phyloP scores from a whole-genome alignment of 2,113 vertebrate genomes.

The Thomomys bottae region DNA sequence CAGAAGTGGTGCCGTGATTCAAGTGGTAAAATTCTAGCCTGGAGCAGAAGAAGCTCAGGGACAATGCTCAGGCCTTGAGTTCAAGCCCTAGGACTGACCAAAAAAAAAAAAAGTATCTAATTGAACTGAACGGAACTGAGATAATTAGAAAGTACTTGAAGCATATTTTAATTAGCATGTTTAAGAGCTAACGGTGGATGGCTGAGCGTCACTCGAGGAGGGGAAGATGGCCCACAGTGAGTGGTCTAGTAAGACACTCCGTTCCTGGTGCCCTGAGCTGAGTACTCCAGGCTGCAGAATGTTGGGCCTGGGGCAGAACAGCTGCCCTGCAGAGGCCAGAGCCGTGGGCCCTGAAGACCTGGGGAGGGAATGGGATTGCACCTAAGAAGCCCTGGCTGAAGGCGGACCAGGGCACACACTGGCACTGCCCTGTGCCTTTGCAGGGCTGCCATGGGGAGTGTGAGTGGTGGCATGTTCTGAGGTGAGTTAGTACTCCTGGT shows the following conservation, averaged over 20 bases:
- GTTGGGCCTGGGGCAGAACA: fast-evolving
- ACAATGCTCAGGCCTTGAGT: too few species aligned
- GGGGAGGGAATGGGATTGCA: background rate
- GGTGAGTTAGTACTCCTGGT: too few species aligned
- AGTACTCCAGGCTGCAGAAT: background rate
- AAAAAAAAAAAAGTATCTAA: background rate
- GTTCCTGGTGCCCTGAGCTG: background rate
- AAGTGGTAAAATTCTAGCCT: too few species aligned
- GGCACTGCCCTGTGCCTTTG: background rate
- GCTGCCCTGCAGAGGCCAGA: background rate
- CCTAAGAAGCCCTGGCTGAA: background rate
- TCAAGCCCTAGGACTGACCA: too few species aligned
- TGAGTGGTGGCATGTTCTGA: fast-evolving
- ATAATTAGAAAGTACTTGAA: background rate
- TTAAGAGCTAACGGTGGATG: background rate
- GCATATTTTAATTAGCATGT: background rate
- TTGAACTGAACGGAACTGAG: background rate
- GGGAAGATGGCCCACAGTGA: background rate
- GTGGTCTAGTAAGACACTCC: background rate
- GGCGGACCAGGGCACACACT: background rate
- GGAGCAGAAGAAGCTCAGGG: too few species aligned
- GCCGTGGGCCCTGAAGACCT: background rate
- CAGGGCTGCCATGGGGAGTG: background rate
- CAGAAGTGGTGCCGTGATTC: too few species aligned
- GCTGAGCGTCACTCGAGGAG: background rate